Evolutionary conservation across 2,797 vertebrate species (phyloP).

Genomic region (Ctenopoma kingsleyae): DNA sequence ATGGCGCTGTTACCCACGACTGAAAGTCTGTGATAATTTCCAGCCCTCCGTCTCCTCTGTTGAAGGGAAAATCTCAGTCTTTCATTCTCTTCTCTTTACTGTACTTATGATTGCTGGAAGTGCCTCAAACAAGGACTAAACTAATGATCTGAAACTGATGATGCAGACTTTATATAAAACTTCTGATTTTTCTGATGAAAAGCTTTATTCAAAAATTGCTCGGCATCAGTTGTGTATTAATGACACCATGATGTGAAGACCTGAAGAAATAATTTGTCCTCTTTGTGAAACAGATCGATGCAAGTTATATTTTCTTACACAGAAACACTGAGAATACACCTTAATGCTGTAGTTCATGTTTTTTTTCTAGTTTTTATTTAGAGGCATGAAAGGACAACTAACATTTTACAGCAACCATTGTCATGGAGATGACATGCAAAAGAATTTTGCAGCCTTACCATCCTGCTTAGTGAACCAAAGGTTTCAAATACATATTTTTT

Average conservation of each 20-base stretch:
- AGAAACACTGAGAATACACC: background rate
- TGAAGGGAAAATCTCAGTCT: constrained; percentile 50
- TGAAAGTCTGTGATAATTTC: constrained; percentile 23
- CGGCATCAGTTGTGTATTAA: background rate
- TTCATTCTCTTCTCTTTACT: constrained; percentile 27
- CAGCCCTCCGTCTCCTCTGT: constrained; percentile 19
- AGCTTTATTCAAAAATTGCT: constrained; percentile 33
- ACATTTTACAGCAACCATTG: background rate
- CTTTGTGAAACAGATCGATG: background rate
- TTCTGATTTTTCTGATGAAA: constrained; percentile 26
- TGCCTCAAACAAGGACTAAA: constrained; percentile 37
- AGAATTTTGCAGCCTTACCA: background rate
- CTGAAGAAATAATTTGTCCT: constrained; percentile 6
- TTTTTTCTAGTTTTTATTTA: background rate
- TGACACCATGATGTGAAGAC: constrained; percentile 6
- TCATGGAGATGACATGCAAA: background rate
- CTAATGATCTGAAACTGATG: constrained; percentile 32
- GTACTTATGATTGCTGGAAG: constrained; percentile 34
- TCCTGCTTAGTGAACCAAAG: background rate
- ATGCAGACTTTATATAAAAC: constrained; percentile 23
- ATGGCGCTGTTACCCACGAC: constrained; percentile 78
- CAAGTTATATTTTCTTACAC: background rate
- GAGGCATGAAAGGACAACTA: background rate
- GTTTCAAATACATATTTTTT: background rate
- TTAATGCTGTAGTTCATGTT: background rate